phyloP scores from a whole-genome alignment of 2,888 invertebrate genomes.

The Eupithecia vulgata region DNA sequence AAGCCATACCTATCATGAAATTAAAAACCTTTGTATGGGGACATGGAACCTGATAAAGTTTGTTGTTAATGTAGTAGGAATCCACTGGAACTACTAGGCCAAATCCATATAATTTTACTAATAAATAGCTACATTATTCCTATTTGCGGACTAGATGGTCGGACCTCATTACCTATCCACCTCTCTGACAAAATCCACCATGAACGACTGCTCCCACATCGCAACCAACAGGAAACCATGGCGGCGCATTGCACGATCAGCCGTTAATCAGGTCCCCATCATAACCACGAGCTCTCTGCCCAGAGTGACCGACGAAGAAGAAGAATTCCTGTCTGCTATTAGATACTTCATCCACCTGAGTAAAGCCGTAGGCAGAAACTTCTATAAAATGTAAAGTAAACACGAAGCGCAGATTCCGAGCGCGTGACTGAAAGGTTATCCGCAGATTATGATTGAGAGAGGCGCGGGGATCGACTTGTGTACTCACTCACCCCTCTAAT shows the following conservation, averaged over 20 bases:
- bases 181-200: too few relatives aligned
- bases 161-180: too few relatives aligned
- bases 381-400: neutral
- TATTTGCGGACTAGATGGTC: neutral
- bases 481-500: constrained; percentile 9
- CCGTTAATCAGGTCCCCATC: too few relatives aligned
- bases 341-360: neutral
- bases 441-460: constrained; percentile 18
- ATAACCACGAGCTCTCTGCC: too few relatives aligned
- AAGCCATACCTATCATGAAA: neutral
- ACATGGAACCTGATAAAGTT: too few relatives aligned
- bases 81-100: neutral
- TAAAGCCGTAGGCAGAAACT: neutral
- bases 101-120: neutral
- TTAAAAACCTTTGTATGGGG: too few relatives aligned
- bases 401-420: neutral
- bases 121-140: neutral
- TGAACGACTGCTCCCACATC: too few relatives aligned
- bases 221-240: too few relatives aligned
- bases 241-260: too few relatives aligned
- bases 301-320: too few relatives aligned
- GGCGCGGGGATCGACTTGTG: neutral
- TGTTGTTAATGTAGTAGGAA: neutral
- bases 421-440: constrained; percentile 9
- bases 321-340: neutral